Evolutionary conservation across 2,888 invertebrate species (phyloP).

Genomic region (Dynastes maya): DNA sequence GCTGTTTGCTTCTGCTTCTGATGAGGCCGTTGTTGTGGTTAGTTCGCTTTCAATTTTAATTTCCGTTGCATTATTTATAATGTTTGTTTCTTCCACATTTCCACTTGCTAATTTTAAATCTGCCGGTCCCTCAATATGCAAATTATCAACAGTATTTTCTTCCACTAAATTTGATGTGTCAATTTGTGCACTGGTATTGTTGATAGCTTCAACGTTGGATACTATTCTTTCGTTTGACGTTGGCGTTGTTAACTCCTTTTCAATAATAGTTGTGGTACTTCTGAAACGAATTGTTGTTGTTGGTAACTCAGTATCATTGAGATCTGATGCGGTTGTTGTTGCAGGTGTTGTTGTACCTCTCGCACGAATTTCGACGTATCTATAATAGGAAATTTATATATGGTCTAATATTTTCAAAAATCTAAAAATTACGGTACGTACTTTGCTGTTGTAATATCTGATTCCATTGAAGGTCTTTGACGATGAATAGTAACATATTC

Average conservation of each 20-base stretch:
- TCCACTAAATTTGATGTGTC: constrained; percentile 47
- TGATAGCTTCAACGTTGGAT: neutral
- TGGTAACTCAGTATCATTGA: constrained; percentile 27
- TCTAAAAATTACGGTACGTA: constrained; percentile 63
- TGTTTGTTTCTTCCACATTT: constrained; percentile 6
- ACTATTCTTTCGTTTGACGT: neutral
- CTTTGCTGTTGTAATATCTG: constrained; percentile 72
- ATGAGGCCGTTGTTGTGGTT: neutral
- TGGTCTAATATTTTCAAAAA: neutral
- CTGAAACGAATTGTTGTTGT: constrained; percentile 14
- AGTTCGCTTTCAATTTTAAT: neutral
- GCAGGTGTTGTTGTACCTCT: constrained; percentile 48
- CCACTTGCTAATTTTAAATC: constrained; percentile 4
- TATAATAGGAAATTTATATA: constrained; percentile 37
- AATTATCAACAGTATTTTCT: constrained; percentile 45
- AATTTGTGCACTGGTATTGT: constrained; percentile 14
- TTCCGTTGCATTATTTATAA: constrained; percentile 19
- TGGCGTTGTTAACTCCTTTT: constrained; percentile 23
- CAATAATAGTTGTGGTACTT: constrained; percentile 24
- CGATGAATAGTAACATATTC: constrained; percentile 78
- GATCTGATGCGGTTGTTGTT: constrained; percentile 17
- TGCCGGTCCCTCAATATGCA: constrained; percentile 23
- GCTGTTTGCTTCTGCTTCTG: neutral
- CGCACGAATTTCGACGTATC: constrained; percentile 55
- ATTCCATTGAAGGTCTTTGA: constrained; percentile 70